A percentile compares a stretch with the other conserved stretches of the same genome.
Conservation (phyloP, 2,888 invertebrate genomes). For the Adineta ricciae region DNA sequence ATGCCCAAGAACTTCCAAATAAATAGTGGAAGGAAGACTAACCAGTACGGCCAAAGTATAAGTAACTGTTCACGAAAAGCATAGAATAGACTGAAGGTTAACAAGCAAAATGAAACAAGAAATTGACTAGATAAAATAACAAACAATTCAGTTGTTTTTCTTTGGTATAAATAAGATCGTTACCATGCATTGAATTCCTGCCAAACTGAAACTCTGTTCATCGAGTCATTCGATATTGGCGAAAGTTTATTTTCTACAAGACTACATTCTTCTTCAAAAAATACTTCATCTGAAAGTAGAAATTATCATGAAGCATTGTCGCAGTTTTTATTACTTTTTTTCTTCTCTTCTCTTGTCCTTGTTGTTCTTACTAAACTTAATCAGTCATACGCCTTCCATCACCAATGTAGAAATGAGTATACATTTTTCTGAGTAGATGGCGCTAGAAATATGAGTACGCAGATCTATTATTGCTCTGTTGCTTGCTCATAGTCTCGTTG, state of each 20-base stretch:
- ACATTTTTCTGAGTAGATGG: neutral
- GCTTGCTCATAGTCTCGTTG: no score
- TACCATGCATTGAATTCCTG: slow-evolving; percentile 23
- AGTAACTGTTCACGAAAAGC: slow-evolving; percentile 14
- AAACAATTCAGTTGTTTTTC: neutral
- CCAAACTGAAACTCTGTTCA: slow-evolving; percentile 15
- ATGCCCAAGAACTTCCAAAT: slow-evolving; percentile 84
- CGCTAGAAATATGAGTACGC: neutral
- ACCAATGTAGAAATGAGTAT: neutral
- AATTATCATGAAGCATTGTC: neutral
- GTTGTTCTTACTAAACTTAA: neutral
- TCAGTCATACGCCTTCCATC: neutral
- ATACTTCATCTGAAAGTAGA: neutral
- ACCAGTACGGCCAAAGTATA: slow-evolving; percentile 64
- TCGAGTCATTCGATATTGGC: neutral
- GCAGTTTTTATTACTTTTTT: neutral
- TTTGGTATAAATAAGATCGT: neutral
- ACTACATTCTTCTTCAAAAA: neutral
- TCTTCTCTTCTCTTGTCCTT: neutral
- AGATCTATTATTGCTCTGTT: no score
- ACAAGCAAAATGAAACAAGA: neutral
- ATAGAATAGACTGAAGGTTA: neutral
- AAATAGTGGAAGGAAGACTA: slow-evolving; percentile 90
- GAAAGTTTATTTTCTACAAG: neutral
- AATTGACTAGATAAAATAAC: neutral